Evolutionary conservation across 2,888 invertebrate genomes (phyloP).

Genomic region (Dermolepida albohirtum): DNA sequence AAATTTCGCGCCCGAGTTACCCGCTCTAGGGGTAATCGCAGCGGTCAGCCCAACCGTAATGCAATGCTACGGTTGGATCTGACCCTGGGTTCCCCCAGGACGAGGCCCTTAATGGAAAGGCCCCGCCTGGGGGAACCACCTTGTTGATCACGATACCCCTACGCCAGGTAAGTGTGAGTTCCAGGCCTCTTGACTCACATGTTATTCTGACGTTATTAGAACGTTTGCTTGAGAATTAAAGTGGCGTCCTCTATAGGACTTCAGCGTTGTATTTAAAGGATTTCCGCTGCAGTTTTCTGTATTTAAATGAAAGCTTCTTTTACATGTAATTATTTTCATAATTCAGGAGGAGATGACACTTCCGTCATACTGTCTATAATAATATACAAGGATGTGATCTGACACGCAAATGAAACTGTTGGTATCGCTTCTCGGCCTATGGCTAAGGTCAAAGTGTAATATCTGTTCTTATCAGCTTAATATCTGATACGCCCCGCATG

Average conservation of each 20-base stretch:
- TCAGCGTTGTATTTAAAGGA: too few species aligned
- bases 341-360: too few species aligned
- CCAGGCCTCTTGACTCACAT: not conserved
- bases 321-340: too few species aligned
- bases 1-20: conserved; percentile 74
- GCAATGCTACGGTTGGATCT: conserved; percentile 70
- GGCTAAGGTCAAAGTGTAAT: conserved; percentile 75
- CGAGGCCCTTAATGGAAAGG: conserved; percentile 76
- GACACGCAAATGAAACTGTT: not conserved
- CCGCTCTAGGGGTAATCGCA: conserved; percentile 77
- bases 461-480: conserved; percentile 79
- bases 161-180: conserved; percentile 64
- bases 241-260: too few species aligned
- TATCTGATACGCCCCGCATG: conserved; percentile 72
- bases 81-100: conserved; percentile 81
- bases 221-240: too few species aligned
- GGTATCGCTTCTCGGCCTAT: conserved; percentile 66
- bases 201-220: too few species aligned
- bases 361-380: too few species aligned
- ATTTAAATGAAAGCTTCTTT: too few species aligned
- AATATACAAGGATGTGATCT: too few species aligned
- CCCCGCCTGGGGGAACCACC: conserved; percentile 75
- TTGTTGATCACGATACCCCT: conserved; percentile 73
- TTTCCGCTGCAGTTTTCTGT: too few species aligned
- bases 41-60: conserved; percentile 75